phyloP scores from a whole-genome alignment of 1,140 invertebrate genomes.

The Drosophila subpulchrella region DNA sequence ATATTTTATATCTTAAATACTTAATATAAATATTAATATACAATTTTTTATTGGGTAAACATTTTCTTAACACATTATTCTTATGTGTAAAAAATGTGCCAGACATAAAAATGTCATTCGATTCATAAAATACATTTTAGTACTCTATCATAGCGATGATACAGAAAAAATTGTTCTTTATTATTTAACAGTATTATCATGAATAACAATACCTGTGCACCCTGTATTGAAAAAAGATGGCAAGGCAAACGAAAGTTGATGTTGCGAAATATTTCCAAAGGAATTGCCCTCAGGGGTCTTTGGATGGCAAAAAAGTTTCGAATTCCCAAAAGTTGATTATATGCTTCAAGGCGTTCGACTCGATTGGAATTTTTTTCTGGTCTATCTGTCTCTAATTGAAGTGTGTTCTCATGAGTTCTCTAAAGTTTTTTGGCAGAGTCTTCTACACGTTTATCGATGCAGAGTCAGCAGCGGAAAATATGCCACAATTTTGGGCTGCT shows the following conservation, averaged over 20 bases:
- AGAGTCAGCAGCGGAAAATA: conserved; percentile 17
- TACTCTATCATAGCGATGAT: too few species aligned
- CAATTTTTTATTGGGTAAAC: too few species aligned
- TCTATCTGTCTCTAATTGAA: conserved; percentile 49
- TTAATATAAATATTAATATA: not conserved
- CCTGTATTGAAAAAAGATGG: conserved; percentile 22
- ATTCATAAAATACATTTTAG: too few species aligned
- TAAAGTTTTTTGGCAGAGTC: conserved; percentile 6
- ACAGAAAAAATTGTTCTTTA: too few species aligned
- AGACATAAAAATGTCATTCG: too few species aligned
- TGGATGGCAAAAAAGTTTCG: conserved; percentile 44
- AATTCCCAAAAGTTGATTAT: conserved; percentile 66
- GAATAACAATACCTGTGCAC: not conserved
- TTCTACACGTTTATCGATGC: conserved; percentile 11
- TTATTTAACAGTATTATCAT: too few species aligned
- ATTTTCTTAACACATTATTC: too few species aligned
- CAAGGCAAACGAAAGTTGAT: conserved; percentile 52
- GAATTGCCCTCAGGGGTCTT: conserved; percentile 47
- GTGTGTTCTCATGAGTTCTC: conserved; percentile 18
- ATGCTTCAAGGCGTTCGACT: conserved; percentile 54
- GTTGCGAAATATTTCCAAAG: conserved; percentile 62
- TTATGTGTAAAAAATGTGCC: too few species aligned
- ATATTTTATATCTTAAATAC: too few species aligned
- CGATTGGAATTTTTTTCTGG: conserved; percentile 55
- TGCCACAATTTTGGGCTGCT: conserved; percentile 2